Base-by-base conservation (phyloP, 2,888 invertebrate genomes). In the Hirtodrosophila cameraria region DNA sequence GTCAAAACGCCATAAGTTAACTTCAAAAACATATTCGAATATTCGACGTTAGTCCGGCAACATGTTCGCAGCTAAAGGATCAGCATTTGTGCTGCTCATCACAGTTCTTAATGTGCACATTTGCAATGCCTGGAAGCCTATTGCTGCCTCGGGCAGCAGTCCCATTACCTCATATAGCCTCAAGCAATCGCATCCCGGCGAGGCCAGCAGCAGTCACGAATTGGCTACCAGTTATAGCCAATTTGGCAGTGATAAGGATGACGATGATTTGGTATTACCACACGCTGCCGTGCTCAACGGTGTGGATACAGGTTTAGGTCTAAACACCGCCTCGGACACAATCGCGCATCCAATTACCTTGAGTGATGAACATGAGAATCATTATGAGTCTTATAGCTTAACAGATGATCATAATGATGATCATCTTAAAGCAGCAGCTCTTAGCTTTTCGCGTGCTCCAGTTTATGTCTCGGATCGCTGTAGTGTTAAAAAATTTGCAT, bases 401-500 rank as follows among this genome's bases (percentile, higher is more conserved):
- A 50, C 53, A 7, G 80, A 83, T 38, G 83, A 79, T 8, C 45
- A 38, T 9, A 36, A 45, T 11, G 25, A 18, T 1, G 36, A 45
- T 2, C n/a, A n/a, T n/a, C n/a, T n/a, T n/a, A 68, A 67, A 11
- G 65, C 65, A 9, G 38, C 70, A 2, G 13, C 59, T 4, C 8
- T 75, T 1, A 70, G 61, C 12, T 70, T 81, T 15, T 15, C 86
- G 0, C 68, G 76, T 1, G 20, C 74, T 0, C 68, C 74, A 1
- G 46, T 72, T 1, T 82, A 70, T 16, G 65, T 50, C 7, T 35
- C 82, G 9, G 94, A 94, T 76, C 90, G 92, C 1, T 95, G 95
- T 88, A 92, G 94, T 61, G 92, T 94, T 4, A 94, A 94, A 90
- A 95, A 95, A 86, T 93, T 94, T 18, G 91, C 92, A 6, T 94